Base-by-base conservation (phyloP, 2,888 invertebrate genomes). In the Taphrorychus bicolor region DNA sequence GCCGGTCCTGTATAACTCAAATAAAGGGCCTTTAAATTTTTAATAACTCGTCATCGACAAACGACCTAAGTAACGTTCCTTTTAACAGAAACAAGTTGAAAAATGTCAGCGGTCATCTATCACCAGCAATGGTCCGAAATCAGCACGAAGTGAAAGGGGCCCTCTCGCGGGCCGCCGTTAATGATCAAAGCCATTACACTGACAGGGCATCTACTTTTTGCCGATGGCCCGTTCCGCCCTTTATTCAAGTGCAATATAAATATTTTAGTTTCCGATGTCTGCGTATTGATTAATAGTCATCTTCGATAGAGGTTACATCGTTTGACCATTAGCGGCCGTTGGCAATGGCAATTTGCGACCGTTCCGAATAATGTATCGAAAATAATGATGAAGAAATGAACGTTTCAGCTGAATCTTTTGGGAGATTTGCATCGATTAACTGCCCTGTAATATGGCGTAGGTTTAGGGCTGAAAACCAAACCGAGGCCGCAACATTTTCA, bases 171-270 rank as follows among this genome's bases (percentile, higher is more conserved):
- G 72, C 68, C 70, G 63, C 75, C 74, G 72, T 77, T 78, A 78
- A 78, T 76, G 77, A 77, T 75, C 76, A 71, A 76, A 75, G 72
- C 74, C 78, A 78, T 78, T 78, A 78, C 75, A 74, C 71, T 45
- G 60, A 66, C 57, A 59, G 51, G 49, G 32, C 53, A 59, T 68
- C 42, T 59, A 24, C 24, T 59, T 63, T 70, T 68, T 17, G 19
- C 21, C 57, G 17, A 14, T 17, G 32, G 54, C 51, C 51, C 16
- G 21, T 7, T 18, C 51, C 48, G 18, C 17, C 48, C 18, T 48
- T 48, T 48, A 48, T 18, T 48, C 21, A 51, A 51, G 17, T 21
- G 54, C 32, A 54, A 54, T 21, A 54, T 54, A 54, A 54, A 54
- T 54, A 32, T 54, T 54, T 54, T 54, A 54, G 54, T 54, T 22